phyloP scores from a whole-genome alignment of 2,888 invertebrate species.

The Epiblema foenella region DNA sequence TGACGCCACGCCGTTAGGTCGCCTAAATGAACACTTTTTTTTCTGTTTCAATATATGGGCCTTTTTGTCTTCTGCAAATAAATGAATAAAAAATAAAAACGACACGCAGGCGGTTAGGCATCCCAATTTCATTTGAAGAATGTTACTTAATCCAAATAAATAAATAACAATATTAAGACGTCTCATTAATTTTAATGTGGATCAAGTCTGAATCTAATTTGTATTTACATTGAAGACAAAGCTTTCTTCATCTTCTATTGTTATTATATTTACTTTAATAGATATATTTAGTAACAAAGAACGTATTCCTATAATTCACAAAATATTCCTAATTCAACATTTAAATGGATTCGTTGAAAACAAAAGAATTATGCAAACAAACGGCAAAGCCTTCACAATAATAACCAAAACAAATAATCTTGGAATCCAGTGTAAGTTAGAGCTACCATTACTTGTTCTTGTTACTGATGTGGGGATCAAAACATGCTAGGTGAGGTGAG shows the following conservation, averaged over 20 bases:
- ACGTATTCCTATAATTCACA: background rate
- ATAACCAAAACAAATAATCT: background rate
- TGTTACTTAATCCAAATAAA: too few relatives aligned
- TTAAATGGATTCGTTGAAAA: slow-evolving; percentile 19
- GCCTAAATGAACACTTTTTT: too few relatives aligned
- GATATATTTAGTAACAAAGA: background rate
- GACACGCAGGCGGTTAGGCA: too few relatives aligned
- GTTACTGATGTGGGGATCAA: slow-evolving; percentile 1
- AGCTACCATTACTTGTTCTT: background rate
- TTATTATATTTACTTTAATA: background rate
- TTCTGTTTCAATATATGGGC: too few relatives aligned
- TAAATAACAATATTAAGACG: too few relatives aligned
- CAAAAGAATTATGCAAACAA: slow-evolving; percentile 36
- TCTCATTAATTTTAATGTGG: too few relatives aligned
- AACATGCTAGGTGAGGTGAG: background rate
- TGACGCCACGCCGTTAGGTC: too few relatives aligned
- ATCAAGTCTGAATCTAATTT: background rate
- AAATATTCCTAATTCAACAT: slow-evolving; percentile 10
- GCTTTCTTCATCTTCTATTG: background rate
- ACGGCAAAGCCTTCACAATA: background rate
- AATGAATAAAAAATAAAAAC: too few relatives aligned
- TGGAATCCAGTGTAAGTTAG: background rate
- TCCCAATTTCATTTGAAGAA: too few relatives aligned
- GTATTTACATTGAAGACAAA: background rate
- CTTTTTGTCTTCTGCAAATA: too few relatives aligned